A percentile compares a stretch with the other conserved stretches of the same genome.
Evolutionary conservation across 2,113 vertebrate species (phyloP).

Genomic region (Numenius arquata): DNA sequence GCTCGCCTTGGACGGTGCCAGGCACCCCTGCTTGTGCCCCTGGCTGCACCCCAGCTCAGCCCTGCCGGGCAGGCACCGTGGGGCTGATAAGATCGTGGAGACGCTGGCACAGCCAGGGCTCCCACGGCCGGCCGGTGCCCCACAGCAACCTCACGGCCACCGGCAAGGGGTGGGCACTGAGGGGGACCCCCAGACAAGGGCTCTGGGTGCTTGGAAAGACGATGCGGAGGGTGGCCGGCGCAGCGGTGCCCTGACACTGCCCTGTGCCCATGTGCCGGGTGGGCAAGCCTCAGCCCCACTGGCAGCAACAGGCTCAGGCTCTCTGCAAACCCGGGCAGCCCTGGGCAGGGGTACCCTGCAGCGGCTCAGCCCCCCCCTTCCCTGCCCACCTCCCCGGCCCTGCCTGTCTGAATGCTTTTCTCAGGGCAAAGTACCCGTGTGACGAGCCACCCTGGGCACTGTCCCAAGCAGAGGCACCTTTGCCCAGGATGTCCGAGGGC

Average conservation of each 20-base stretch:
- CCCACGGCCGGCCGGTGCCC: fast-evolving
- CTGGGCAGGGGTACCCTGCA: neutral
- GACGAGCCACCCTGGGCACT: neutral
- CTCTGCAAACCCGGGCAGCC: neutral
- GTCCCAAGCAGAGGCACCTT: neutral
- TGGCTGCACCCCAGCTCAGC: neutral
- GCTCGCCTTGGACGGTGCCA: fast-evolving
- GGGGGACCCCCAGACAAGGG: neutral
- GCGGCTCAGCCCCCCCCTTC: neutral
- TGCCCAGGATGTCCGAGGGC: neutral
- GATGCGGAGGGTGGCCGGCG: fast-evolving
- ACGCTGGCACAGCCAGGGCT: neutral
- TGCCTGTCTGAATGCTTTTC: neutral
- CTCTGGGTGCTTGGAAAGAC: neutral
- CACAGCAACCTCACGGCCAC: fast-evolving
- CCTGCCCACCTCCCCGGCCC: neutral
- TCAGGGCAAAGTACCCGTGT: constrained; percentile 37
- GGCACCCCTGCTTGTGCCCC: neutral
- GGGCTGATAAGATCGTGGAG: neutral
- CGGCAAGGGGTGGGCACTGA: neutral
- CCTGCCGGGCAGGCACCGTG: neutral
- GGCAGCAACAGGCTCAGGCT: neutral
- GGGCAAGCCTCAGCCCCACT: fast-evolving
- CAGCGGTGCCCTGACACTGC: neutral
- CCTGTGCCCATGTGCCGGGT: fast-evolving